Conservation (phyloP, 2,797 vertebrate species). For the Anabacerthia variegaticeps region DNA sequence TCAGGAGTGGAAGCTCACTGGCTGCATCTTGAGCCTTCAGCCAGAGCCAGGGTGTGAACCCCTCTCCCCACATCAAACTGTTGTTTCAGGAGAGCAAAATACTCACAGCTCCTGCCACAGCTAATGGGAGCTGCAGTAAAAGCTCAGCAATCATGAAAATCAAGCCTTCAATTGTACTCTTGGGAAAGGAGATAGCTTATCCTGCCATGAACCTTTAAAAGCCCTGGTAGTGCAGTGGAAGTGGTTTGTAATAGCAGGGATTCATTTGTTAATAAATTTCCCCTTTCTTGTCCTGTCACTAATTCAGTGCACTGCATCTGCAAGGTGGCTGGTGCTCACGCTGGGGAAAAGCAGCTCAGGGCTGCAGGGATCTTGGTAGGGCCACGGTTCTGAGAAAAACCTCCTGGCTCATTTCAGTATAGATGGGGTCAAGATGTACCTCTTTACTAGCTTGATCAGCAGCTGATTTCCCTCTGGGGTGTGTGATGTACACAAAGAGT, state of each 20-base stretch:
- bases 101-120: neutral
- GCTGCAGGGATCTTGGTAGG: neutral
- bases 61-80: neutral
- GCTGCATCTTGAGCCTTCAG: neutral
- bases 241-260: slow-evolving; percentile 24
- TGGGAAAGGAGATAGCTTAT: neutral
- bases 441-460: neutral
- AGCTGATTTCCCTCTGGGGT: neutral
- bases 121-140: neutral
- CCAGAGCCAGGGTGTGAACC: neutral
- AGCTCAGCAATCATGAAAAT: neutral
- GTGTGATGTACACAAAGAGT: neutral
- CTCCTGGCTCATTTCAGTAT: neutral
- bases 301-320: neutral
- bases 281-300: neutral
- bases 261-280: slow-evolving; percentile 27
- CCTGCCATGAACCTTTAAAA: neutral
- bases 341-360: neutral
- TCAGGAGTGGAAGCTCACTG: neutral
- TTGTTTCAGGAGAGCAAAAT: neutral
- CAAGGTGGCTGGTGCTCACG: neutral
- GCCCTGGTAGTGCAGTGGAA: neutral
- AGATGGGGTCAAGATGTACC: neutral
- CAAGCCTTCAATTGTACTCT: neutral
- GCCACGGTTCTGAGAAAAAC: neutral